Evolutionary conservation across 2,113 vertebrate genomes (phyloP), one percentile per base, ranked within the genome.

Genomic region (Eira barbara): DNA sequence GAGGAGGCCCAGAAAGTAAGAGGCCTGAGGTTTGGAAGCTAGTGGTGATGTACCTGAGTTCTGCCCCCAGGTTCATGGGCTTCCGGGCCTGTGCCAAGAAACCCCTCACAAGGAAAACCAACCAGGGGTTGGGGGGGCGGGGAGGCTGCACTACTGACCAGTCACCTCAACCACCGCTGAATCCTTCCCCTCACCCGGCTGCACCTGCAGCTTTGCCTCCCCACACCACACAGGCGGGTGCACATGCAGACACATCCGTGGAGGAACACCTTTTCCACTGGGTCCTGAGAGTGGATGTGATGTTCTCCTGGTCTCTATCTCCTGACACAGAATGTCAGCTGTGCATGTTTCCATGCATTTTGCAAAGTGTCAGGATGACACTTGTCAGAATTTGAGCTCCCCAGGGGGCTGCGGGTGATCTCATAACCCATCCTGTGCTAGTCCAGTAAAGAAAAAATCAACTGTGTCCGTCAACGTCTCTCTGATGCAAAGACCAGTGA

Each of bases 41-140:
- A 4, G 20, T 5, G 4, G 20, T 1, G 15, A 11, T 7, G 47
- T 59, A 0, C 4, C 8, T 17, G 52, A 61, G 14, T 3, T 1
- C 27, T 7, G 20, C 52, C 7, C 42, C 39, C 63, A 7, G 52
- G 61, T 6, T 13, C 49, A 27, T 14, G 6, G 10, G 6, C 63
- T 55, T 20, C 71, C 0, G 9, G 63, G 63, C 63, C 21, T 10
- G 8, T 36, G 34, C 9, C 4, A 5, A 23, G 17, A 18, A 23
- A 25, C 10, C 36, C 39, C 9, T 59, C 63, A 29, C 36, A 4
- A 31, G 42, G 65, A 74, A 83, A 81, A 39, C 3, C 8, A 47
- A 36, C 7, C 55, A 78, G 63, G 18, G 25, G 27, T 14, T 25
- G 55, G 59, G 14, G 18, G 57, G 47, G 21, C 4, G 21, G 71